Base-by-base conservation (phyloP, 2,113 vertebrate genomes). In the Serranochromis macrocephalus region DNA sequence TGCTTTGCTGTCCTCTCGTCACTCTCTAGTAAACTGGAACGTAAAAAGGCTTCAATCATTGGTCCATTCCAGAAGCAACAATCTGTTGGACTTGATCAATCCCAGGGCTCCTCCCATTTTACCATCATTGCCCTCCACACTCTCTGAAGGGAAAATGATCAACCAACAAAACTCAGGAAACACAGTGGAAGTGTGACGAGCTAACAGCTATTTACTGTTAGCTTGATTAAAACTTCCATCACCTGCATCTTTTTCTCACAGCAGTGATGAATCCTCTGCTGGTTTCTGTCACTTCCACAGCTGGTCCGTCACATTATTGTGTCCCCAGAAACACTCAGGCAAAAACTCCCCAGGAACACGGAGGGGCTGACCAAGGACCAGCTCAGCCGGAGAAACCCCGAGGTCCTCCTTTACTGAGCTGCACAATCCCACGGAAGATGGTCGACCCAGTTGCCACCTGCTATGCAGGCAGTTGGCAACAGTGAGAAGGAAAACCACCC, bases 301-400 rank as follows among this genome's bases (percentile, higher is more conserved):
- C 57, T 61, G 26, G 26, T 17, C 26, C 14, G 5, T 29, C 26
- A 58, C 26, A 58, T 9, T 29, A 16, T 57, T 57, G 54, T 31
- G 2, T 58, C 7, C 26, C 14, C 55, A 58, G 26, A 16, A 29
- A 58, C 55, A 58, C 55, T 58, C 1, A 1, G 14, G 55, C 55
- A 58, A 31, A 31, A 58, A 2, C 55, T 58, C 26, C 14, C 26
- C 26, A 31, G 57, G 26, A 61, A 31, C 57, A 31, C 14, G 0
- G 57, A 57, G 54, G 5, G 4, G 7, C 55, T 57, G 4, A 57
- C 1, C 4, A 57, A 57, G 24, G 54, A 26, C 24, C 54, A 57
- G 24, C 24, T 57, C 1, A 57, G 12, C 54, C 4, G 2, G 54
- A 31, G 57, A 61, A 31, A 57, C 8, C 0, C 1, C 0, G 26